phyloP scores from a whole-genome alignment of 2,888 invertebrate species.

The Tenthredo mesomela region DNA sequence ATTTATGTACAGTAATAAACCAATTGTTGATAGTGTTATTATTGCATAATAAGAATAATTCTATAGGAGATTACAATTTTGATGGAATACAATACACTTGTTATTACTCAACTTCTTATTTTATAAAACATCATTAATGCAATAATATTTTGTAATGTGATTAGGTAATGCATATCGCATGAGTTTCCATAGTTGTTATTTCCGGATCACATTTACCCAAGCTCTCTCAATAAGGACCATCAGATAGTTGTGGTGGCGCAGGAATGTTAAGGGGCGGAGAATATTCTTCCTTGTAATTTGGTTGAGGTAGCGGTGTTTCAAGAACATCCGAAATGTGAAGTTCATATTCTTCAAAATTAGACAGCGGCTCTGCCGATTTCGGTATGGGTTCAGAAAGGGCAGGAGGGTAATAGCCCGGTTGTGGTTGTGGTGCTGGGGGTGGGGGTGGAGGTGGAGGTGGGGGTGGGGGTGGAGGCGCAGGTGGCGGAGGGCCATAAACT shows the following conservation, averaged over 20 bases:
- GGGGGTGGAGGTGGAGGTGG: conserved; percentile 33
- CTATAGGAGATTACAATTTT: neutral
- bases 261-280: conserved; percentile 10
- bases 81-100: neutral
- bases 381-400: conserved; percentile 1
- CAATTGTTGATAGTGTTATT: neutral
- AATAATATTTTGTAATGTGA: neutral
- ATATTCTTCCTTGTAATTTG: conserved; percentile 1
- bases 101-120: neutral
- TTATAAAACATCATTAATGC: neutral
- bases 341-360: neutral
- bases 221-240: conserved; percentile 33
- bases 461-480: conserved; percentile 23
- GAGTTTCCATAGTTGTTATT: neutral
- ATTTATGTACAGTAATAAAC: neutral
- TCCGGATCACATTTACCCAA: neutral
- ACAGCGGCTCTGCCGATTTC: neutral
- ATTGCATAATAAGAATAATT: neutral
- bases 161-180: neutral
- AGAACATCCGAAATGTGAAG: neutral
- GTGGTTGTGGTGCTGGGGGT: conserved; percentile 4
- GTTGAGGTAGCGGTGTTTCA: conserved; percentile 40
- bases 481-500: conserved; percentile 30
- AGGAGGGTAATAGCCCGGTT: neutral
- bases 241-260: neutral